These are phyloP conservation scores for Linnaemya tessellans DNA, from an alignment of 2,888 invertebrate species.

Conservation along the genomic window DNA sequence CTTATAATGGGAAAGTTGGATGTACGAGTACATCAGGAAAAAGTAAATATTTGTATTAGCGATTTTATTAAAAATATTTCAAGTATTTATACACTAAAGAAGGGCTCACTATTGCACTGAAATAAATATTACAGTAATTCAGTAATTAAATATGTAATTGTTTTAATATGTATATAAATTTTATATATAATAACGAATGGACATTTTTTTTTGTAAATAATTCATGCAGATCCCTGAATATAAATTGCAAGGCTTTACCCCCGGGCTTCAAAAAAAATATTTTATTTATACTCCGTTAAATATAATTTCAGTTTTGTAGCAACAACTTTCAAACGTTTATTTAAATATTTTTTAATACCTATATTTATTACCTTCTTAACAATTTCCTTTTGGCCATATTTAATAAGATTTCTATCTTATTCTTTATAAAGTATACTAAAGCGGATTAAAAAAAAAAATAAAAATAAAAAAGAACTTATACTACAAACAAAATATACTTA, in stretches of 20 bases:
- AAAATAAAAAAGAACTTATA: too few relatives aligned
- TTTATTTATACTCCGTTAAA: neutral
- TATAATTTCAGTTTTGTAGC: neutral
- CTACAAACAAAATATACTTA: slow-evolving; percentile 22
- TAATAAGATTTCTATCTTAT: slow-evolving; percentile 70
- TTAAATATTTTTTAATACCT: slow-evolving; percentile 61
- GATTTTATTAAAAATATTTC: neutral
- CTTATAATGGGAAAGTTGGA: neutral
- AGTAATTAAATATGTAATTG: too few relatives aligned
- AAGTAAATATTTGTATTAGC: neutral
- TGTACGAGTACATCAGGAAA: too few relatives aligned
- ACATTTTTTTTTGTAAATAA: too few relatives aligned
- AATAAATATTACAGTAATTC: too few relatives aligned
- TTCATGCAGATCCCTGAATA: neutral
- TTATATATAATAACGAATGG: neutral
- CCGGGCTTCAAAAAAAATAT: neutral
- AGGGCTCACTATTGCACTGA: neutral
- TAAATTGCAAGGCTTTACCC: too few relatives aligned
- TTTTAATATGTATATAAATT: too few relatives aligned
- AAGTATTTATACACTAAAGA: neutral
- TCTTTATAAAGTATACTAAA: slow-evolving; percentile 59
- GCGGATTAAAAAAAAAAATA: slow-evolving; percentile 58
- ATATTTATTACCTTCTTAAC: slow-evolving; percentile 67
- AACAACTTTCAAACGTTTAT: slow-evolving; percentile 6
- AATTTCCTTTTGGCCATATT: slow-evolving; percentile 67